These are phyloP conservation scores for Fopius arisanus DNA, from an alignment of 1,140 invertebrate species.

Conservation along the genomic window DNA sequence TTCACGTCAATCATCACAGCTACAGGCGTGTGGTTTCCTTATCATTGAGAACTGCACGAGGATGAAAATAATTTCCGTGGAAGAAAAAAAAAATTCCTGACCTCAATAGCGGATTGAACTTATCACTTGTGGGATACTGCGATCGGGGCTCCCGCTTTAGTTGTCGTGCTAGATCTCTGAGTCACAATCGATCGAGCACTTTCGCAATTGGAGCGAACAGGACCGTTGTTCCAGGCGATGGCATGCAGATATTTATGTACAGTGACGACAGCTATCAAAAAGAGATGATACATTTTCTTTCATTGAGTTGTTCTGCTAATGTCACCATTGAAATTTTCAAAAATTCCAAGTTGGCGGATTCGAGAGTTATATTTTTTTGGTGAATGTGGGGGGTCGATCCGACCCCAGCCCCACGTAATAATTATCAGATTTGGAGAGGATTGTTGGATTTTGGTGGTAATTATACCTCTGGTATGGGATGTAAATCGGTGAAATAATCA, in stretches of 20 bases:
- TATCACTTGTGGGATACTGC: not conserved
- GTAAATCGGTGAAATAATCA: not conserved
- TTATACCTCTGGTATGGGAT: not conserved
- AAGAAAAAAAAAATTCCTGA: not conserved
- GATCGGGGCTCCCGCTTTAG: not conserved
- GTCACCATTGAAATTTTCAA: too few relatives aligned
- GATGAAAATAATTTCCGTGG: not conserved
- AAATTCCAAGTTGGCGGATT: too few relatives aligned
- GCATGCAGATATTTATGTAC: too few relatives aligned
- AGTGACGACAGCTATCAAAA: too few relatives aligned
- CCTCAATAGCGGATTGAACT: not conserved
- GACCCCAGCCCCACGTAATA: too few relatives aligned
- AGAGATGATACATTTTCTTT: too few relatives aligned
- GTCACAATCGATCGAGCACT: conserved; percentile 20
- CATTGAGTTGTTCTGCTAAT: too few relatives aligned
- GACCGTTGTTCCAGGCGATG: conserved; percentile 14
- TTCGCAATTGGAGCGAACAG: conserved; percentile 28
- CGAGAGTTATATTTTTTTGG: too few relatives aligned
- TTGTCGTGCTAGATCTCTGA: conserved; percentile 16
- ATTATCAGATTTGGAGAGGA: too few relatives aligned
- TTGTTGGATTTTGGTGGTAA: not conserved
- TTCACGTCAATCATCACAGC: conserved; percentile 21
- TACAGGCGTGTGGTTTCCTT: not conserved
- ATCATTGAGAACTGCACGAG: not conserved
- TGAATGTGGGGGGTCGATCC: too few relatives aligned